phyloP scores from a whole-genome alignment of 2,888 invertebrate species.

The Koerneria pararmatus region DNA sequence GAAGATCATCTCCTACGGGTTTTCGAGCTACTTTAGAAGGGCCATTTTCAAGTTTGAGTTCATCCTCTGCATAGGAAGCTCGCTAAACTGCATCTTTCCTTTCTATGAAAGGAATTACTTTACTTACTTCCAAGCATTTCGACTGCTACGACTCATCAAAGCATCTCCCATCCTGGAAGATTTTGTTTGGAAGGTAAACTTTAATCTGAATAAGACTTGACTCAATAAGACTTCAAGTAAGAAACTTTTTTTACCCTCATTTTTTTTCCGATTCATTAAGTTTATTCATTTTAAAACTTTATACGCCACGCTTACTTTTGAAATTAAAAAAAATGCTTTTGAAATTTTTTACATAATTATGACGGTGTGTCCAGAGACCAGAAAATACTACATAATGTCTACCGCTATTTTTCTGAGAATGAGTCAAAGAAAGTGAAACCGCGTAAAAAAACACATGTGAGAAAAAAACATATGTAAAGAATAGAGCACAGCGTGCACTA shows the following conservation, averaged over 20 bases:
- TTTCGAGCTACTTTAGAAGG: conserved; percentile 33
- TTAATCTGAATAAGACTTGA: conserved; percentile 16
- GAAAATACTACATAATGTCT: too few relatives aligned
- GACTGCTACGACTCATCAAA: conserved; percentile 90
- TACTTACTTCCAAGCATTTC: conserved; percentile 88
- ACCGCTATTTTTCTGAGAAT: too few relatives aligned
- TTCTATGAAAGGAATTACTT: conserved; percentile 82
- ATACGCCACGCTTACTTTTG: too few relatives aligned
- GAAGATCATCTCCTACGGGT: conserved; percentile 95
- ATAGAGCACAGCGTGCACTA: too few relatives aligned
- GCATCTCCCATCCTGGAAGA: conserved; percentile 97
- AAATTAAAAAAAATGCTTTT: background rate
- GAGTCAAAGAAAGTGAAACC: too few relatives aligned
- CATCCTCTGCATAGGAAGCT: conserved; percentile 82
- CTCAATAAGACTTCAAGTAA: conserved; percentile 54
- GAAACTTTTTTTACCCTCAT: too few relatives aligned
- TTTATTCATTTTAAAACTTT: too few relatives aligned
- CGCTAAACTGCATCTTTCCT: conserved; percentile 84
- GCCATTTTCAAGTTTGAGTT: conserved; percentile 73
- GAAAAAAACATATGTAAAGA: conserved; percentile 5
- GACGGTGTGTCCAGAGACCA: background rate
- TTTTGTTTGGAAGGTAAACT: conserved; percentile 70
- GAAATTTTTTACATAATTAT: background rate
- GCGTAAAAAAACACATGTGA: too few relatives aligned
- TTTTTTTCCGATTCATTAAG: too few relatives aligned